Percentiles rank a stretch among this genome's conserved stretches.
Conservation (phyloP, 2,113 vertebrate genomes). For the Aepyceros melampus region DNA sequence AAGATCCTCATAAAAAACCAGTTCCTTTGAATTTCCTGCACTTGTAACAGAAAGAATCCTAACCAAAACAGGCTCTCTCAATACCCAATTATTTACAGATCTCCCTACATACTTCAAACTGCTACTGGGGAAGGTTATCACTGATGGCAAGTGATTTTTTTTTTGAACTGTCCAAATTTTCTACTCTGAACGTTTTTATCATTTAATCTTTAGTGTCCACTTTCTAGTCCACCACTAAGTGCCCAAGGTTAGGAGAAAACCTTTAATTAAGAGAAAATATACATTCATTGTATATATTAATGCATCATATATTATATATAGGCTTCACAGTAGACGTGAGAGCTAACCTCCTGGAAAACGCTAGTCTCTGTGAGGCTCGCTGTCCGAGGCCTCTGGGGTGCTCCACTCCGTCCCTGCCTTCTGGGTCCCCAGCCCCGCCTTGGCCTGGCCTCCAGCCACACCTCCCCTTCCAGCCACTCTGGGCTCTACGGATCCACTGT, state of each 20-base stretch:
- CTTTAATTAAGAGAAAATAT: neutral
- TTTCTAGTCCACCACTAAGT: neutral
- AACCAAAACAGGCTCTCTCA: neutral
- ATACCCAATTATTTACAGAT: neutral
- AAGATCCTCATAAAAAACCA: neutral
- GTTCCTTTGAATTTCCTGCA: neutral
- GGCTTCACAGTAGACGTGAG: neutral
- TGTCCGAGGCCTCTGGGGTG: neutral
- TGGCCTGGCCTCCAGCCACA: neutral
- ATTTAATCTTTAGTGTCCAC: neutral
- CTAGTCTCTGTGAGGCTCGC: neutral
- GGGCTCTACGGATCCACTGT: constrained; percentile 49
- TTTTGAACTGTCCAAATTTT: neutral
- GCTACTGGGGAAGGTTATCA: neutral
- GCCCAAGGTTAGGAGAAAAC: neutral
- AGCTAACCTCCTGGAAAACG: neutral
- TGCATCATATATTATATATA: neutral
- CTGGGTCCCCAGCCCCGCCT: neutral
- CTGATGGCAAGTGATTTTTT: neutral
- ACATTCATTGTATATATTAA: neutral
- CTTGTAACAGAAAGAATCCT: neutral
- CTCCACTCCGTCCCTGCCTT: neutral
- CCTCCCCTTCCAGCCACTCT: neutral
- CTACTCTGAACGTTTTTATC: neutral
- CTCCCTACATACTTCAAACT: neutral